These are phyloP conservation scores for Pyrochroa serraticornis DNA, from an alignment of 2,888 invertebrate species.

Conservation along the genomic window DNA sequence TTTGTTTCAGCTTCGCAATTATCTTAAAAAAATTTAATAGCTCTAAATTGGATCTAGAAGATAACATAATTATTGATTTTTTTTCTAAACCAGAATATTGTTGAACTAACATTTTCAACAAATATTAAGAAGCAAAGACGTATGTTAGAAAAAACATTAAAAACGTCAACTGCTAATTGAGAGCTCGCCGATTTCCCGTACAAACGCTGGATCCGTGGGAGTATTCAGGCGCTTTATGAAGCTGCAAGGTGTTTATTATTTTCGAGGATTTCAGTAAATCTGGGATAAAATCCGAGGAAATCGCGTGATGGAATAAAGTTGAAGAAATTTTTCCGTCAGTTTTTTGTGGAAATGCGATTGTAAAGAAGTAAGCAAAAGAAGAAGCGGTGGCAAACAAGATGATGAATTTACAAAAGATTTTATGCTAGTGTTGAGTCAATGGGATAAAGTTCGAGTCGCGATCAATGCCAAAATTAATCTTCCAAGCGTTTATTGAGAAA, in stretches of 20 bases:
- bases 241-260: slow-evolving; percentile 8
- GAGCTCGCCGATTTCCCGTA: too few relatives aligned
- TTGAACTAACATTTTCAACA: too few relatives aligned
- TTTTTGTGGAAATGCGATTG: slow-evolving; percentile 25
- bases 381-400: slow-evolving; percentile 34
- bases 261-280: slow-evolving; percentile 15
- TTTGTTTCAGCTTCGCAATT: too few relatives aligned
- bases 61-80: too few relatives aligned
- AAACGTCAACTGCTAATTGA: too few relatives aligned
- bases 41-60: too few relatives aligned
- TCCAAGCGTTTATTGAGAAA: slow-evolving; percentile 37
- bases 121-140: too few relatives aligned
- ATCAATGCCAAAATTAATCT: slow-evolving; percentile 41
- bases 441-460: slow-evolving; percentile 20
- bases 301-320: slow-evolving; percentile 24
- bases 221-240: too few relatives aligned
- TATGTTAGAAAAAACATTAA: too few relatives aligned
- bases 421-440: slow-evolving; percentile 25
- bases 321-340: slow-evolving; percentile 19
- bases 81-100: too few relatives aligned
- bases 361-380: slow-evolving; percentile 24
- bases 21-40: too few relatives aligned
- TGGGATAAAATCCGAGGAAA: slow-evolving; percentile 18
- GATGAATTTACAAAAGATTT: slow-evolving; percentile 35
- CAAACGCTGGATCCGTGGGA: too few relatives aligned